These are phyloP conservation scores for Hylomyscus alleni DNA, from an alignment of 2,797 vertebrate genomes.

Conservation along the genomic window DNA sequence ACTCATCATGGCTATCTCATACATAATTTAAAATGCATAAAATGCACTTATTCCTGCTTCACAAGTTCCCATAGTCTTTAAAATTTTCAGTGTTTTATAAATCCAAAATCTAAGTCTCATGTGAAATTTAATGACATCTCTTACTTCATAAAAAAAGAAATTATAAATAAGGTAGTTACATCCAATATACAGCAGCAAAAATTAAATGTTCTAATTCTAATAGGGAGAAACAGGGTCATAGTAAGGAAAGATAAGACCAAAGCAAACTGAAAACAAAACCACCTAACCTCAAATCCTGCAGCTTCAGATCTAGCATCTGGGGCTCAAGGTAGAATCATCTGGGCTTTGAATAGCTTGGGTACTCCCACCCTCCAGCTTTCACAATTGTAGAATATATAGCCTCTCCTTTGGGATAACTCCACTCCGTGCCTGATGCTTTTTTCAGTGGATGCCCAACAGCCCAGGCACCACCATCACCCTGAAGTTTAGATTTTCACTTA, in stretches of 20 bases:
- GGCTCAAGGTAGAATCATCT: neutral
- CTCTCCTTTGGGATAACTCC: neutral
- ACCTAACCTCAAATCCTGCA: neutral
- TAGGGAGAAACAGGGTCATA: too few relatives aligned
- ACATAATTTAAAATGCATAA: neutral
- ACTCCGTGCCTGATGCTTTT: neutral
- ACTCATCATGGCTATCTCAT: neutral
- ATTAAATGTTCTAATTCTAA: neutral
- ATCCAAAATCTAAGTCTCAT: neutral
- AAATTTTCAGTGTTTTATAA: neutral
- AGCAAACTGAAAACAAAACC: neutral
- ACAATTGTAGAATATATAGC: too few relatives aligned
- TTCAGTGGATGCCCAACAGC: neutral
- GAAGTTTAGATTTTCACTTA: neutral
- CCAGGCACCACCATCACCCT: neutral
- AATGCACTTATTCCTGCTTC: neutral
- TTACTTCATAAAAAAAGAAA: neutral
- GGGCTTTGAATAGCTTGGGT: neutral
- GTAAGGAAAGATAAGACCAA: neutral
- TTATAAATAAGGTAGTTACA: neutral
- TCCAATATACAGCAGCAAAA: neutral
- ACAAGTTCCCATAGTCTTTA: neutral
- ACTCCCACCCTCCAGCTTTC: neutral
- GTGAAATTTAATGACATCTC: neutral
- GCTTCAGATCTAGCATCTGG: neutral